Evolutionary conservation across 2,888 invertebrate species (phyloP).

Genomic region (Gastracanthus pulcherrimus): DNA sequence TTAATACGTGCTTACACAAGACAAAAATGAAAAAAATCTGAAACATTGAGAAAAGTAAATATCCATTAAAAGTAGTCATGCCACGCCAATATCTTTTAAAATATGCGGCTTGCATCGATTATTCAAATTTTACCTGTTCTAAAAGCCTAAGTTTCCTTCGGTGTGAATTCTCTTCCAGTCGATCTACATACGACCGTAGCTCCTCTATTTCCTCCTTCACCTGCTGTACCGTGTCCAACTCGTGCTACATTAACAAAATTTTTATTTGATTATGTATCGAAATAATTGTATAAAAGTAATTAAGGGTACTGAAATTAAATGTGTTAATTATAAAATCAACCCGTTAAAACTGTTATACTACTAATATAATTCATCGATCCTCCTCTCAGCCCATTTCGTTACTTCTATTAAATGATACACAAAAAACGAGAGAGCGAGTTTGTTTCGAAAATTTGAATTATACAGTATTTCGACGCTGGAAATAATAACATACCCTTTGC

Average conservation of each 20-base stretch:
- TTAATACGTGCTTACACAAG: conserved; percentile 54
- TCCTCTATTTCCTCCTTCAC: conserved; percentile 97
- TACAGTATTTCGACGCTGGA: neutral
- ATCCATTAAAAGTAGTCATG: conserved; percentile 25
- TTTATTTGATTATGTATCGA: neutral
- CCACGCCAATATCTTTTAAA: neutral
- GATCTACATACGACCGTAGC: conserved; percentile 93
- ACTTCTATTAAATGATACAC: too few relatives aligned
- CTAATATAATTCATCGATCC: too few relatives aligned
- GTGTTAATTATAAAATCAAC: too few relatives aligned
- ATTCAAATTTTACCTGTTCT: conserved; percentile 87
- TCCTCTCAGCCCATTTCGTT: too few relatives aligned
- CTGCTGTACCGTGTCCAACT: conserved; percentile 95
- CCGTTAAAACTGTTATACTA: too few relatives aligned
- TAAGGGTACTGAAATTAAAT: too few relatives aligned
- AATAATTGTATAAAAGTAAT: too few relatives aligned
- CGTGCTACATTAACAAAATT: conserved; percentile 79
- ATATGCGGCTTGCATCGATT: conserved; percentile 4
- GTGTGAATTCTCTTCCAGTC: conserved; percentile 94
- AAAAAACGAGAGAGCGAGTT: too few relatives aligned
- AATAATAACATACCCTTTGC: neutral
- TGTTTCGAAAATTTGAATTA: too few relatives aligned
- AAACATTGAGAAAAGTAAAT: conserved; percentile 52
- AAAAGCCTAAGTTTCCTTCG: conserved; percentile 92
- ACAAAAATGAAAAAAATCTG: conserved; percentile 46